Conservation (phyloP, 2,113 vertebrate genomes). For the Cheirogaleus medius region DNA sequence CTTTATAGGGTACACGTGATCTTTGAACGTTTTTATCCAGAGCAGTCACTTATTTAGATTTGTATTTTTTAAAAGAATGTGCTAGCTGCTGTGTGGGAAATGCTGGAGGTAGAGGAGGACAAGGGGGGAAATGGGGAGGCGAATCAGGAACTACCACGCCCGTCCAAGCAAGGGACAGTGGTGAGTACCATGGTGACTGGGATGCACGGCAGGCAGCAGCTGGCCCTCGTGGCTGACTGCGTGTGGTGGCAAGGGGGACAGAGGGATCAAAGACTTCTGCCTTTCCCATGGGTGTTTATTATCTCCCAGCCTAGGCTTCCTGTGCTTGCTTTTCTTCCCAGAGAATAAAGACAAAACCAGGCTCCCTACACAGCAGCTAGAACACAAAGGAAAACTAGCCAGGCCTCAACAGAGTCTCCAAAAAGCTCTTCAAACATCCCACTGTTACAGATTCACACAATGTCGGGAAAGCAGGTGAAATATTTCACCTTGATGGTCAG, state of each 20-base stretch:
- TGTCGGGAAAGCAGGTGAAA: not conserved
- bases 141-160: not conserved
- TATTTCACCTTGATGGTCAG: not conserved
- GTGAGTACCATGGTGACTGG: not conserved
- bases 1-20: too few relatives aligned
- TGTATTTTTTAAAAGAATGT: not conserved
- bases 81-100: not conserved
- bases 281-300: not conserved
- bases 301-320: not conserved
- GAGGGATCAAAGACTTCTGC: not conserved
- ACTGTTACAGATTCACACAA: not conserved
- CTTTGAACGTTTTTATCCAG: not conserved
- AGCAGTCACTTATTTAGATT: not conserved
- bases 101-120: not conserved
- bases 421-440: not conserved
- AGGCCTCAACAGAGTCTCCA: not conserved
- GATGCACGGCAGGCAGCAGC: accelerated
- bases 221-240: not conserved
- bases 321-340: not conserved
- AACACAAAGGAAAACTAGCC: not conserved
- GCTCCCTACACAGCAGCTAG: not conserved
- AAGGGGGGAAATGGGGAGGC: not conserved
- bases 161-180: not conserved
- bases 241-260: not conserved
- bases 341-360: not conserved